Evolutionary conservation across 1,140 invertebrate species (phyloP).

Genomic region (Procambarus clarkii): DNA sequence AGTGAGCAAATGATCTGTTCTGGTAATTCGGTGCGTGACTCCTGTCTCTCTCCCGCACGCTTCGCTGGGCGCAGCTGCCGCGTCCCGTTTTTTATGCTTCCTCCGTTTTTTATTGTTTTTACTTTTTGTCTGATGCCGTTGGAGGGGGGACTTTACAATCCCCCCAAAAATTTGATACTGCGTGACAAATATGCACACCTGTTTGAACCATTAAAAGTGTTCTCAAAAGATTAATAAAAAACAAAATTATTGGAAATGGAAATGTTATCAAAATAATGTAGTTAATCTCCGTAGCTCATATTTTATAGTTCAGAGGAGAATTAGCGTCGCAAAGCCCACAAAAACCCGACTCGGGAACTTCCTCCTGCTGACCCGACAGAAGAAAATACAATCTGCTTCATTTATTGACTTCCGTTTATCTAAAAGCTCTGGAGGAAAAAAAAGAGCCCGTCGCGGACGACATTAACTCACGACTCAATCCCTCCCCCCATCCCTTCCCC

Average conservation of each 20-base stretch:
- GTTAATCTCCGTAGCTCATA: background rate
- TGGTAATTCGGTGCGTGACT: background rate
- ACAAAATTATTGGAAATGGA: too few relatives aligned
- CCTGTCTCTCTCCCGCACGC: conserved; percentile 17
- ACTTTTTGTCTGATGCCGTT: conserved; percentile 16
- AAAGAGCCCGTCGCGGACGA: background rate
- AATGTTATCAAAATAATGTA: too few relatives aligned
- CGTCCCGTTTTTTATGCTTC: conserved; percentile 48
- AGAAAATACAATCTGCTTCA: conserved; percentile 8
- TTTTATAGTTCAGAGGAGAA: background rate
- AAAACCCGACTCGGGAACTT: background rate
- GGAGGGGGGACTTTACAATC: conserved; percentile 16
- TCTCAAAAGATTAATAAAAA: background rate
- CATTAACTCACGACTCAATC: background rate
- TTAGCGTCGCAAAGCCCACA: too few relatives aligned
- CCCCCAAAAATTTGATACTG: conserved; percentile 18
- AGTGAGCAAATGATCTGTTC: conserved; percentile 22
- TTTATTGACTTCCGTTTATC: conserved; percentile 17
- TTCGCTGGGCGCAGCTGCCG: conserved; percentile 37
- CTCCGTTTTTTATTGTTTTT: conserved; percentile 34
- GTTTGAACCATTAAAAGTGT: background rate
- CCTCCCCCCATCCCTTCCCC: background rate
- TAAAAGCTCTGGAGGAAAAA: background rate
- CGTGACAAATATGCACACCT: conserved; percentile 4
- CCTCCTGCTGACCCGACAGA: too few relatives aligned